phyloP scores from a whole-genome alignment of 2,113 vertebrate genomes.

The Pollimyrus isidori region DNA sequence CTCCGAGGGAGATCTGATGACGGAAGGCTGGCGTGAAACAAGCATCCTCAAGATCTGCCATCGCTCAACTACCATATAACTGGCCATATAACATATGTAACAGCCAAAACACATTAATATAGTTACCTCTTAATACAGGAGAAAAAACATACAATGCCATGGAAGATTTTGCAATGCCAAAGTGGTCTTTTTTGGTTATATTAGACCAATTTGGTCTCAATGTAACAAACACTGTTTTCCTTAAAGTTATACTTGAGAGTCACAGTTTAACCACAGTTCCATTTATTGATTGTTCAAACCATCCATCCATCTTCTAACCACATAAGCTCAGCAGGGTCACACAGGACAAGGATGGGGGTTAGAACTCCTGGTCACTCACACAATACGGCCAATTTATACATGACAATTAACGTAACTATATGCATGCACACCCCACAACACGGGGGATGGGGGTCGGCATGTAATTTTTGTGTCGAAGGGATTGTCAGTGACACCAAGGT shows the following conservation, averaged over 20 bases:
- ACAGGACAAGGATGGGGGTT: background rate
- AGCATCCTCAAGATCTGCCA: background rate
- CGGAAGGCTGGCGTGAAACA: background rate
- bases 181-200: background rate
- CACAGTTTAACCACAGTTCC: background rate
- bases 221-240: background rate
- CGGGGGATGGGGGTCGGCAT: background rate
- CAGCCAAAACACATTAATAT: background rate
- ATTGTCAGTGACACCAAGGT: background rate
- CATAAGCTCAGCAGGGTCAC: background rate
- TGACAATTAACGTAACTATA: background rate
- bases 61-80: background rate
- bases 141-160: background rate
- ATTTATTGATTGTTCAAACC: background rate
- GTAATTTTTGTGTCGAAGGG: background rate
- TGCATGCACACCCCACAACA: background rate
- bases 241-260: background rate
- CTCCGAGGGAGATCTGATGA: slow-evolving; percentile 17
- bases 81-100: background rate
- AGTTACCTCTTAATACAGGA: background rate
- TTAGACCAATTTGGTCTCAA: background rate
- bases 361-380: background rate
- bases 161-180: background rate
- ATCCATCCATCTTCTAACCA: background rate
- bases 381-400: background rate